Conservation (phyloP, 2,888 invertebrate species). For the Dusona sp. region DNA sequence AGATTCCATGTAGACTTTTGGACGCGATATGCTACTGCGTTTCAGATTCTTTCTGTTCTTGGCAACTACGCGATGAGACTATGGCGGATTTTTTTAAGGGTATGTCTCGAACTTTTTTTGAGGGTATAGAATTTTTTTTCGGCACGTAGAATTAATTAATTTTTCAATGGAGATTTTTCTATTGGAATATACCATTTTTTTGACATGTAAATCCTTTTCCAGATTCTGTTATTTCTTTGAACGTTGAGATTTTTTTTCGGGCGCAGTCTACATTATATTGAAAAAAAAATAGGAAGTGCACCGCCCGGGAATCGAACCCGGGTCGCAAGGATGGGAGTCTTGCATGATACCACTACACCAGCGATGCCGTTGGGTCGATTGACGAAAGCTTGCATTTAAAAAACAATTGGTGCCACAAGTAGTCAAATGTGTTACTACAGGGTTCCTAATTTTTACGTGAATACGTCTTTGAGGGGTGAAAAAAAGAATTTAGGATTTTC, state of each 20-base stretch:
- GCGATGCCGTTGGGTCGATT: constrained; percentile 88
- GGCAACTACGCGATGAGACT: neutral
- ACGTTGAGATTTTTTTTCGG: neutral
- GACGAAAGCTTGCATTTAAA: neutral
- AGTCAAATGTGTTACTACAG: neutral
- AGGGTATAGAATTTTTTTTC: neutral
- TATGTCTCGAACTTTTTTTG: neutral
- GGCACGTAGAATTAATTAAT: neutral
- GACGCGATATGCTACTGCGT: neutral
- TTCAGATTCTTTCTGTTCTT: neutral
- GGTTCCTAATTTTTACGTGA: neutral
- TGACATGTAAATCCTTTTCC: neutral
- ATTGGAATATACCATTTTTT: neutral
- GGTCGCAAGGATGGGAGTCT: constrained; percentile 99
- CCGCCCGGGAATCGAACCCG: constrained; percentile 97
- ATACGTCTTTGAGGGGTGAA: neutral
- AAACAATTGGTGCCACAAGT: neutral
- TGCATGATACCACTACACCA: constrained; percentile 99
- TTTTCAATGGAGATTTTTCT: neutral
- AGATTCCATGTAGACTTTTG: neutral
- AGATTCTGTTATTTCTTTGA: neutral
- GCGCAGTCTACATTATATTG: neutral
- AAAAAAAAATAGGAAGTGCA: constrained; percentile 84
- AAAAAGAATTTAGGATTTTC: too few species aligned
- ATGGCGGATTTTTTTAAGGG: neutral